Conservation (phyloP, 2,113 vertebrate genomes). For the Mugil cephalus region DNA sequence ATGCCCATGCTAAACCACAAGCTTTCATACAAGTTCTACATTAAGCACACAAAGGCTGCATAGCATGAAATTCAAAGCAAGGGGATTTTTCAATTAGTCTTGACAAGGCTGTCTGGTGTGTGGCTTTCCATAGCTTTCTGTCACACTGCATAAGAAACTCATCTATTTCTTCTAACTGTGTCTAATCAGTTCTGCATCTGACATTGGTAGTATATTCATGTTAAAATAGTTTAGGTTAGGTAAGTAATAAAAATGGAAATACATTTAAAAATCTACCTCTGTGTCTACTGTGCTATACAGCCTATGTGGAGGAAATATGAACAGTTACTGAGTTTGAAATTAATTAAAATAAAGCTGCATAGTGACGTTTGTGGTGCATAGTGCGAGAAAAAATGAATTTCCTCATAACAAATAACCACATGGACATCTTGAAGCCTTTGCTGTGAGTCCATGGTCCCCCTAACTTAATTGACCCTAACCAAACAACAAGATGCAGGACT, state of each 20-base stretch:
- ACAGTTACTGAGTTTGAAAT: no score
- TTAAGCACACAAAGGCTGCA: conserved; percentile 11
- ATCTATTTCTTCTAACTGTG: no score
- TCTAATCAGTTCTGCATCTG: no score
- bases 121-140: background rate
- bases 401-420: no score
- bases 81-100: conserved; percentile 13
- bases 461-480: background rate
- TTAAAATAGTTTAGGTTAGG: background rate
- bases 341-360: no score
- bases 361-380: no score
- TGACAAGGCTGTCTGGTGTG: background rate
- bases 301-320: no score
- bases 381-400: no score
- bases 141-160: background rate
- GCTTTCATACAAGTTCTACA: conserved; percentile 10
- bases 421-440: no score
- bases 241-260: background rate
- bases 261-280: background rate
- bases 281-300: background rate
- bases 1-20: conserved; percentile 19
- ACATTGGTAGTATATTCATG: no score
- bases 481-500: background rate
- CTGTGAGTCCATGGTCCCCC: no score
- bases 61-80: conserved; percentile 9